Percentiles rank a stretch among this genome's conserved stretches.
phyloP scores from a whole-genome alignment of 2,888 invertebrate genomes.

The Spodoptera picta region DNA sequence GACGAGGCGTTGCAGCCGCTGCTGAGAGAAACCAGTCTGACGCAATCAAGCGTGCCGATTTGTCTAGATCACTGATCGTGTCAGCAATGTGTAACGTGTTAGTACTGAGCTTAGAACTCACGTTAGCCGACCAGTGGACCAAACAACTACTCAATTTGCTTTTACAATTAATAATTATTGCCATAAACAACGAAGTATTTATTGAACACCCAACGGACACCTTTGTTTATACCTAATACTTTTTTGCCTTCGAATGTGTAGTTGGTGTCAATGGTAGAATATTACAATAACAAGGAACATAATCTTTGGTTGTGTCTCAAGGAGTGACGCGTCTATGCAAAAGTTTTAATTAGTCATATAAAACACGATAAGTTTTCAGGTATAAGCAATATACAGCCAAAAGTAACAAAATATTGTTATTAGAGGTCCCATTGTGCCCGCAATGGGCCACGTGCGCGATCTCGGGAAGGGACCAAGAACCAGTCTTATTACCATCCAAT shows the following conservation, averaged over 20 bases:
- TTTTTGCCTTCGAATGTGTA: too few relatives aligned
- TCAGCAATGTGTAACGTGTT: conserved; percentile 35
- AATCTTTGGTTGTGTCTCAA: too few relatives aligned
- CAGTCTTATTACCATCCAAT: conserved; percentile 58
- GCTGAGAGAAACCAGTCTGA: conserved; percentile 70
- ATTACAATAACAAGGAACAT: too few relatives aligned
- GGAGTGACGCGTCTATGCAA: too few relatives aligned
- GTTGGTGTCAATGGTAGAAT: too few relatives aligned
- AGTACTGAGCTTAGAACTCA: conserved; percentile 19
- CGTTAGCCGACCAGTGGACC: conserved; percentile 1
- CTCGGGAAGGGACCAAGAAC: conserved; percentile 64
- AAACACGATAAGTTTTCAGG: too few relatives aligned
- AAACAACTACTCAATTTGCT: conserved; percentile 1
- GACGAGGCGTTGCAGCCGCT: conserved; percentile 36
- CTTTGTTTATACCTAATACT: too few relatives aligned
- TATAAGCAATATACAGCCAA: too few relatives aligned
- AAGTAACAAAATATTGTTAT: conserved; percentile 13
- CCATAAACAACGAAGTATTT: too few relatives aligned
- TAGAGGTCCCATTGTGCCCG: conserved; percentile 23
- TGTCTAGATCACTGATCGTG: conserved; percentile 48
- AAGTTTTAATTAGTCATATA: too few relatives aligned
- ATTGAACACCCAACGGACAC: too few relatives aligned
- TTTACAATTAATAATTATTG: too few relatives aligned
- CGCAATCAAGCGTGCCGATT: conserved; percentile 67
- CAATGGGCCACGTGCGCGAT: conserved; percentile 61